Conservation (phyloP, 1,140 invertebrate genomes). For the Eubasilissa regina region DNA sequence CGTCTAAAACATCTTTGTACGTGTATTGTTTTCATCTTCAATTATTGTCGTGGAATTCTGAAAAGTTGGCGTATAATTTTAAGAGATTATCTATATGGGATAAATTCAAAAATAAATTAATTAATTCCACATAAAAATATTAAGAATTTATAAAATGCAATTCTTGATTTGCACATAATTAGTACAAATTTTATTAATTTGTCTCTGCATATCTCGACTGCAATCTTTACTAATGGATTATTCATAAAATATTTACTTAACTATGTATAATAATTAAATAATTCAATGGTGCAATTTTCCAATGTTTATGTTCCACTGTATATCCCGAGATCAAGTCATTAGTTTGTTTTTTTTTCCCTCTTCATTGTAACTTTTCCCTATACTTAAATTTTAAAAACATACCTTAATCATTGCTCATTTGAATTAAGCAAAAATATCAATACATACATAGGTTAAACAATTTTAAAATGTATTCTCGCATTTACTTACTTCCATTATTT, state of each 20-base stretch:
- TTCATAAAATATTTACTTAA: conserved; percentile 1
- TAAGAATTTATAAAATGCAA: background rate
- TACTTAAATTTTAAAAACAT: conserved; percentile 16
- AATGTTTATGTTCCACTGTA: background rate
- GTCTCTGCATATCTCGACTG: background rate
- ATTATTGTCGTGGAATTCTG: too few species aligned
- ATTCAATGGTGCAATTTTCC: conserved; percentile 18
- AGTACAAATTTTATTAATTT: conserved; percentile 11
- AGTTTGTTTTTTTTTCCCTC: background rate
- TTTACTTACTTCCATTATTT: too few species aligned
- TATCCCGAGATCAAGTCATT: background rate
- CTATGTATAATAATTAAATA: background rate
- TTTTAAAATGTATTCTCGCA: too few species aligned
- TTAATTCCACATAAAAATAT: too few species aligned
- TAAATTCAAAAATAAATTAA: too few species aligned
- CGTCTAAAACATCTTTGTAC: too few species aligned
- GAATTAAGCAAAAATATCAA: background rate
- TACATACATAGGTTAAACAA: too few species aligned
- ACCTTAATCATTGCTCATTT: conserved; percentile 2
- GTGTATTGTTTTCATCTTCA: too few species aligned
- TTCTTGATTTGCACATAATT: conserved; percentile 1
- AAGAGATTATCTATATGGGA: too few species aligned
- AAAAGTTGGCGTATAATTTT: too few species aligned
- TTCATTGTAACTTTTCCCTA: background rate
- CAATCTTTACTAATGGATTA: conserved; percentile 6